Conservation (phyloP, 1,140 invertebrate species). For the Geopemphigus sp. region DNA sequence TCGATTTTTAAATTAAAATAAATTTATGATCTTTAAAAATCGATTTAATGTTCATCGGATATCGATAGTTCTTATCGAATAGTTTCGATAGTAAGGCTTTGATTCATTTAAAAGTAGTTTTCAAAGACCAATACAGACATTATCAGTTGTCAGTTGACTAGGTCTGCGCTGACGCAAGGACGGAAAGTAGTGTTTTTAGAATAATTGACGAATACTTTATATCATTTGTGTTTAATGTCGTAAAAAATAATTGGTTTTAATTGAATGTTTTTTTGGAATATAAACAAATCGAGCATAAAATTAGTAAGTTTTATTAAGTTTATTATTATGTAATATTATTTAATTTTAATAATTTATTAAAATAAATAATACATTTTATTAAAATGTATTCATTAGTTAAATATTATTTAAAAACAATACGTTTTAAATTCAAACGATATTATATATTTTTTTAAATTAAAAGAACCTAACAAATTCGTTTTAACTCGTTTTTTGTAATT, state of each 20-base stretch:
- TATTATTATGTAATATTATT: no score
- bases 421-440: neutral
- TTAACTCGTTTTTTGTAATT: no score
- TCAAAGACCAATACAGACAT: neutral
- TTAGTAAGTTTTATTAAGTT: slow-evolving; percentile 7
- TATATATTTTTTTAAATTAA: neutral
- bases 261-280: neutral
- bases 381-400: neutral
- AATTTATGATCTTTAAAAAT: neutral
- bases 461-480: no score
- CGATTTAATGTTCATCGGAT: neutral
- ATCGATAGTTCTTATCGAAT: slow-evolving; percentile 24
- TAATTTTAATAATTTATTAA: neutral
- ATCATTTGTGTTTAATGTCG: neutral
- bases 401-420: neutral
- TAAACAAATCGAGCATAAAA: neutral
- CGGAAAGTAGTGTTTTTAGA: neutral
- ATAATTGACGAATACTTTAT: neutral
- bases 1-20: neutral
- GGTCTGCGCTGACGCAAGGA: neutral
- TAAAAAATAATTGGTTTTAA: slow-evolving; percentile 19
- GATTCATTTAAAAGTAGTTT: slow-evolving; percentile 24
- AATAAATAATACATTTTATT: neutral
- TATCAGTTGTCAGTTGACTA: slow-evolving; percentile 2
- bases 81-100: slow-evolving; percentile 14